A percentile compares a stretch with the other conserved stretches of the same genome.
phyloP scores from a whole-genome alignment of 2,888 invertebrate species.

The Tachina grossa region DNA sequence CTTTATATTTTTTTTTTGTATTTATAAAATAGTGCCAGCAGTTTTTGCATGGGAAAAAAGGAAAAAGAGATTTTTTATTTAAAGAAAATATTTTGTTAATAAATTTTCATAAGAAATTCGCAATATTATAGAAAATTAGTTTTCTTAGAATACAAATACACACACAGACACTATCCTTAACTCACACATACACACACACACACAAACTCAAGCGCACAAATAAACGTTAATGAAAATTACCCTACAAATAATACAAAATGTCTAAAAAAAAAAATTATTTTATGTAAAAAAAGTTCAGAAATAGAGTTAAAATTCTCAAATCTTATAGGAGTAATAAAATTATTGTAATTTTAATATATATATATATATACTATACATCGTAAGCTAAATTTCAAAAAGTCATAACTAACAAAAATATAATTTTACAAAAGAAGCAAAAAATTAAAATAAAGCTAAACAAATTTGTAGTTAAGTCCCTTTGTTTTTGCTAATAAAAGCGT shows the following conservation, averaged over 20 bases:
- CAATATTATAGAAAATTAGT: conserved; percentile 47
- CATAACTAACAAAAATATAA: too few species aligned
- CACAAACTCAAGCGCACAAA: not conserved
- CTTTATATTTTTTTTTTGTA: conserved; percentile 36
- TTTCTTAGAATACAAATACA: conserved; percentile 1
- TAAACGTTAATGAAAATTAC: not conserved
- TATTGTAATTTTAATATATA: too few species aligned
- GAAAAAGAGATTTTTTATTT: conserved; percentile 19
- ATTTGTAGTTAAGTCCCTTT: too few species aligned
- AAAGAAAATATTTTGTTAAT: conserved; percentile 45
- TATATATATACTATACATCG: too few species aligned
- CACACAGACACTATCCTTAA: not conserved
- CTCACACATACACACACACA: not conserved
- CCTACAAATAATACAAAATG: not conserved
- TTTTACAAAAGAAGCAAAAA: too few species aligned
- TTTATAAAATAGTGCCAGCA: conserved; percentile 16
- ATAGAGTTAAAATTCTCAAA: too few species aligned
- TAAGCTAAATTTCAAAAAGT: too few species aligned
- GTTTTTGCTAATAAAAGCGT: too few species aligned
- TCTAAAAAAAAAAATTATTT: not conserved
- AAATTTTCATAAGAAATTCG: conserved; percentile 48
- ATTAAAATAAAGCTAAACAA: too few species aligned
- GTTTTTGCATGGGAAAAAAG: conserved; percentile 25
- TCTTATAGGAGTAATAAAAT: too few species aligned
- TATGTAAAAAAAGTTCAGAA: too few species aligned